A percentile compares a stretch with the other conserved stretches of the same genome.
These are phyloP conservation scores for Theristicus caerulescens DNA, from an alignment of 2,113 vertebrate genomes.

Conservation along the genomic window DNA sequence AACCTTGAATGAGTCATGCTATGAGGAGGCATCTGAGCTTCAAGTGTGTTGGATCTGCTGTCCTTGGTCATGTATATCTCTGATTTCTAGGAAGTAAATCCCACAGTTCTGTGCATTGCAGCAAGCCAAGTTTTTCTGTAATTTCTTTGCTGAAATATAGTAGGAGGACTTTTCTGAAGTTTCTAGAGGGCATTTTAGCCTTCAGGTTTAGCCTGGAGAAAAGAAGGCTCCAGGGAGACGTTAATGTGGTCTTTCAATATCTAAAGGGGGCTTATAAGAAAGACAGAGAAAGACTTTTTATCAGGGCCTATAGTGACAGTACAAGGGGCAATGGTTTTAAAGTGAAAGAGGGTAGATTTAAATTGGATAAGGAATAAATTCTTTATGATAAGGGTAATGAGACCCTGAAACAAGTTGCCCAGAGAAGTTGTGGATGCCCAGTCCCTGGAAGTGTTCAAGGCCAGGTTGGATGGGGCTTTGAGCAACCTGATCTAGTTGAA, in stretches of 20 bases:
- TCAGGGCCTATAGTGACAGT: not conserved
- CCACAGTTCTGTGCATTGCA: not conserved
- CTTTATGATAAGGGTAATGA: not conserved
- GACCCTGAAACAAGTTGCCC: not conserved
- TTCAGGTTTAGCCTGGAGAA: not conserved
- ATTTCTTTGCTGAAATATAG: not conserved
- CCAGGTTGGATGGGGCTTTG: not conserved
- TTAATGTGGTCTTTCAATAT: not conserved
- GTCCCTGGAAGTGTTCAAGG: not conserved
- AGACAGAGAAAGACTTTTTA: not conserved
- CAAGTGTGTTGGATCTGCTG: not conserved
- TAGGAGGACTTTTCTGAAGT: not conserved
- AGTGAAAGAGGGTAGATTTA: not conserved
- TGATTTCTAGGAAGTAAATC: not conserved
- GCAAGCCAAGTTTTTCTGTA: not conserved
- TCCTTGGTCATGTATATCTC: not conserved
- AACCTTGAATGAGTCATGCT: not conserved
- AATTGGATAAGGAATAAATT: not conserved
- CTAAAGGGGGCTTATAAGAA: not conserved
- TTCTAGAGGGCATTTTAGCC: not conserved
- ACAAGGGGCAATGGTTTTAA: not conserved
- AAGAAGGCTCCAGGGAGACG: not conserved
- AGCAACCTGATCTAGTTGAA: not conserved
- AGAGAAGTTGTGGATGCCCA: not conserved
- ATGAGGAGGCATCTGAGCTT: not conserved